Conservation (phyloP, 2,888 invertebrate species). For the Folsomia candida region DNA sequence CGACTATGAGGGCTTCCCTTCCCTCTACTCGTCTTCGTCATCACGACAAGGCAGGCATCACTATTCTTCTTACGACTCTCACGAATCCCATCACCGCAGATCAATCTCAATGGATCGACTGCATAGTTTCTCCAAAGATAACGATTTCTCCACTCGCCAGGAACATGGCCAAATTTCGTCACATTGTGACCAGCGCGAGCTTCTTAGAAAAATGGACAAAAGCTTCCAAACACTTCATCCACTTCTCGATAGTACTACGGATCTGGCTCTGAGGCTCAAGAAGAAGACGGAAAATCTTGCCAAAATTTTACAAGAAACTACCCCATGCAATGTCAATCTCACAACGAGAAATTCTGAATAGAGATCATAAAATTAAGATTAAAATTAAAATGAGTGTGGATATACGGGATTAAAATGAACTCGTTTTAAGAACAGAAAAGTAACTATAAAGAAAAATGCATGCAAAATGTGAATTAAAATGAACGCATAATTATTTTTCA, state of each 20-base stretch:
- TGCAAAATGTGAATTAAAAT: no score
- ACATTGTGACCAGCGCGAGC: background rate
- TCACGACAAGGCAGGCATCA: background rate
- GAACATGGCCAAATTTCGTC: background rate
- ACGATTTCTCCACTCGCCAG: background rate
- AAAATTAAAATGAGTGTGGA: no score
- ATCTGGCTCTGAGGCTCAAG: slow-evolving; percentile 40
- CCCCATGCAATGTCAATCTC: no score
- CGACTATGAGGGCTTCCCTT: slow-evolving; percentile 1
- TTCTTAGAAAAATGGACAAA: background rate
- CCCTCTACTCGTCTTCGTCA: background rate
- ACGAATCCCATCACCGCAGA: background rate
- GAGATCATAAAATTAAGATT: no score
- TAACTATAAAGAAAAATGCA: no score
- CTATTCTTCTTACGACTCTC: background rate
- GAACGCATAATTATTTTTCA: no score
- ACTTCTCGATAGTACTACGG: slow-evolving; percentile 41
- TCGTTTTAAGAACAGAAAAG: no score
- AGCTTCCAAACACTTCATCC: slow-evolving; percentile 25
- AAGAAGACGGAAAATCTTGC: slow-evolving; percentile 43
- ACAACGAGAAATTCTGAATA: no score
- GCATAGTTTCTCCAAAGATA: background rate
- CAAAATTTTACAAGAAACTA: slow-evolving; percentile 37
- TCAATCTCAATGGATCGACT: background rate
- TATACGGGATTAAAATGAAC: no score